Evolutionary conservation across 2,113 vertebrate species (phyloP).

Genomic region (Barbus barbus): DNA sequence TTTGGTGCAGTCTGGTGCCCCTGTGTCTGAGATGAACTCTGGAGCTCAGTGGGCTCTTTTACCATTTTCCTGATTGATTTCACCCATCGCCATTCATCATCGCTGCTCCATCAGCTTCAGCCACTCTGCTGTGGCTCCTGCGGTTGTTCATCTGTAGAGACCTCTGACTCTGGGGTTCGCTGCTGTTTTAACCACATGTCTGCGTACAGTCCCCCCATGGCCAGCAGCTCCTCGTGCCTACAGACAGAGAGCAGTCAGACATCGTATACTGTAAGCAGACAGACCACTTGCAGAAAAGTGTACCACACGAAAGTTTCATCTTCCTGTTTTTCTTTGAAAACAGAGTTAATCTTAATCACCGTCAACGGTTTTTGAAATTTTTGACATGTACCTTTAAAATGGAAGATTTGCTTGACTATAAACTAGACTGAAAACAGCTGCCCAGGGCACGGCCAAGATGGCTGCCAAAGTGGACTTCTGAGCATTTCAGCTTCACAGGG

Average conservation of each 20-base stretch:
- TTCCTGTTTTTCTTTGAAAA: not conserved
- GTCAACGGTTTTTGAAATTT: not conserved
- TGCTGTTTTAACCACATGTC: conserved; percentile 90
- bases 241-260: conserved; percentile 29
- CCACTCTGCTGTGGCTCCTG: conserved; percentile 3
- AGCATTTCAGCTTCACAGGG: not conserved
- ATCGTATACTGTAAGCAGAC: not conserved
- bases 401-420: not conserved
- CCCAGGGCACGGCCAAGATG: not conserved
- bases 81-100: not conserved
- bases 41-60: no score
- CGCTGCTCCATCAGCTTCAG: conserved; percentile 4
- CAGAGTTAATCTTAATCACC: not conserved
- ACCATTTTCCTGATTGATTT: conserved; percentile 7
- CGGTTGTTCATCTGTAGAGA: conserved; percentile 21
- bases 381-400: not conserved
- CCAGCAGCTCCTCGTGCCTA: conserved; percentile 85
- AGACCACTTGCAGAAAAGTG: not conserved
- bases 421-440: conserved; percentile 6
- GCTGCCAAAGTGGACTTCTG: not conserved
- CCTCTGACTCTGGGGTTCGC: conserved; percentile 45
- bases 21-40: conserved; percentile 16
- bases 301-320: not conserved
- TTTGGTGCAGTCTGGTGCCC: not conserved
- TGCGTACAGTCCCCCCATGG: conserved; percentile 77